Percentiles rank a stretch among this genome's conserved stretches.
phyloP scores from a whole-genome alignment of 2,888 invertebrate species.

The Ctenicera cuprea region DNA sequence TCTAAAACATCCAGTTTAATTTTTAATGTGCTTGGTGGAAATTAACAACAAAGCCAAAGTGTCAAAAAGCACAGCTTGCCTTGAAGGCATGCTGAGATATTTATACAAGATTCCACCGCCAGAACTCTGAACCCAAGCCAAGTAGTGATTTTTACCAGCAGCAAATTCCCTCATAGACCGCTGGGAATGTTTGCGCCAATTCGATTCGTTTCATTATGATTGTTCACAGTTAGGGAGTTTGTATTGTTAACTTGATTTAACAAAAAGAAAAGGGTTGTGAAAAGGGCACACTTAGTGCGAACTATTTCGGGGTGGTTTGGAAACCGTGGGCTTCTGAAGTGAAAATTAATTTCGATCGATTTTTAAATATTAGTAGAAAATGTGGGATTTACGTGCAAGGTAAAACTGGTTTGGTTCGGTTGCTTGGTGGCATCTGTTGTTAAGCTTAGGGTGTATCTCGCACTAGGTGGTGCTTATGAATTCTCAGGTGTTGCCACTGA shows the following conservation, averaged over 20 bases:
- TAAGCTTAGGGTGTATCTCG: constrained; percentile 38
- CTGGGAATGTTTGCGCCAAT: constrained; percentile 54
- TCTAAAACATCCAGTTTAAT: too few relatives aligned
- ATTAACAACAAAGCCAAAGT: constrained; percentile 8
- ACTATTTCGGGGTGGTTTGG: background rate
- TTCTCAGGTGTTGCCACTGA: constrained; percentile 58
- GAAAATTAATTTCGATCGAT: background rate
- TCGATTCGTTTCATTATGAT: constrained; percentile 51
- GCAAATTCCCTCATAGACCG: constrained; percentile 40
- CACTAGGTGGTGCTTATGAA: constrained; percentile 50
- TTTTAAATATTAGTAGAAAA: background rate
- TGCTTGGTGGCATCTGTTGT: constrained; percentile 3
- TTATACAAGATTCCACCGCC: constrained; percentile 33
- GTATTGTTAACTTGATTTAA: constrained; percentile 50
- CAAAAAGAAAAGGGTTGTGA: constrained; percentile 51
- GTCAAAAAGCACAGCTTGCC: constrained; percentile 39
- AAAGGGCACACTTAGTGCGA: constrained; percentile 30
- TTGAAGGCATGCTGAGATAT: constrained; percentile 42
- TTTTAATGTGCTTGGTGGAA: constrained; percentile 11
- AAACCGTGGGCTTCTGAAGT: too few relatives aligned
- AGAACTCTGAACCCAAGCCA: constrained; percentile 18
- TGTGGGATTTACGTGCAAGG: constrained; percentile 10
- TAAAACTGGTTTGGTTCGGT: constrained; percentile 32
- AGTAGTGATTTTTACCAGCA: constrained; percentile 39
- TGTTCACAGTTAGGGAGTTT: constrained; percentile 49